Base-by-base conservation (phyloP, 2,113 vertebrate species). In the Scophthalmus maximus region DNA sequence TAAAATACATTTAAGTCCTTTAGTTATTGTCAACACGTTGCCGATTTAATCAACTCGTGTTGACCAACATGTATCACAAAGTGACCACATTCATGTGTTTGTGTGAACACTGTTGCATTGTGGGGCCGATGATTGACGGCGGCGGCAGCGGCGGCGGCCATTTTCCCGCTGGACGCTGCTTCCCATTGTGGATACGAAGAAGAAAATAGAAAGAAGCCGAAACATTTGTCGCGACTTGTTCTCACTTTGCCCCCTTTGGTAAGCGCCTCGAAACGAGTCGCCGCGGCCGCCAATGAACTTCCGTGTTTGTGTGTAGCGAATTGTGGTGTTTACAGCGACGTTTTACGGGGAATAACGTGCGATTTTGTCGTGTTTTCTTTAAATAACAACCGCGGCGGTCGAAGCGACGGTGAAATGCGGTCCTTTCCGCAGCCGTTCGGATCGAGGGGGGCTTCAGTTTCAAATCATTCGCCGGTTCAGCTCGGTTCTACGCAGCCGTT, bases 91-190 rank as follows among this genome's bases (percentile, higher is more conserved):
- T 8, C 42, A 52, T 34, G 47, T 73, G 77, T 70, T n/a, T n/a
- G n/a, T 69, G 23, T 67, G 59, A 77, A 68, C 68, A 64, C 79
- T 69, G 83, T 80, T 90, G 92, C 89, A 92, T 92, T 89, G 78
- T 89, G 92, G 92, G 91, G 81, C 67, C 71, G 12, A 70, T 90
- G 91, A 91, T 88, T 93, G 90, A 88, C 76, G n/a, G n/a, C n/a
- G n/a, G n/a, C n/a, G n/a, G n/a, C n/a, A n/a, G n/a, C n/a, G n/a
- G 81, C 83, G 76, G 88, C 92, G 80, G 92, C 92, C 92, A 93
- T 93, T 91, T 93, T 92, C 90, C 92, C 90, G 91, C 87, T 92
- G 91, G 89, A 89, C 92, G 87, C 82, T 83, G 80, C 81, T 86
- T 88, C 82, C 85, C 89, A 89, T 93, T 93, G 92, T 92, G 89